These are phyloP conservation scores for Maccullochella peelii DNA, from an alignment of 2,113 vertebrate genomes.

Conservation along the genomic window DNA sequence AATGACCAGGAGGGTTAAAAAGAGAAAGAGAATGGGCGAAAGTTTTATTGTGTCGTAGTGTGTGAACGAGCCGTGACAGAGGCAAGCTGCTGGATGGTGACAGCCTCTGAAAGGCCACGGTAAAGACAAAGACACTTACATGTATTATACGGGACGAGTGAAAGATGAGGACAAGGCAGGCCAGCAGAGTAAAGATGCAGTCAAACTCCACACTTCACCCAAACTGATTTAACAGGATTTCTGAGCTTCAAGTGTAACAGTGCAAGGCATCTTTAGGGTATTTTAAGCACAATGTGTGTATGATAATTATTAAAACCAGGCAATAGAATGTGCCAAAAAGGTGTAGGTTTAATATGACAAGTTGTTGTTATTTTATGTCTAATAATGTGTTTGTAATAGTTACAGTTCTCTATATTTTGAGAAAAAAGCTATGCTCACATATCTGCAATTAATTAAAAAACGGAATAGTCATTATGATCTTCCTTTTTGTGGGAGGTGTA, in stretches of 20 bases:
- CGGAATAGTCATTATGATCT: not conserved
- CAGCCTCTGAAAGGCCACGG: slow-evolving; percentile 44
- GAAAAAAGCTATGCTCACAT: not conserved
- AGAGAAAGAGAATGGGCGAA: slow-evolving; percentile 42
- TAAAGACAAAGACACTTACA: slow-evolving; percentile 52
- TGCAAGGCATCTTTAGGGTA: not conserved
- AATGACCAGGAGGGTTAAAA: slow-evolving; percentile 22
- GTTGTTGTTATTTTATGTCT: not conserved
- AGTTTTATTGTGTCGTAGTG: slow-evolving; percentile 59
- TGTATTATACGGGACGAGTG: slow-evolving; percentile 23
- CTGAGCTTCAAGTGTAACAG: slow-evolving; percentile 5
- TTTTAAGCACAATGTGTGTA: not conserved
- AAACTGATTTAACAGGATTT: slow-evolving; percentile 10
- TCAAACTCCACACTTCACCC: not conserved
- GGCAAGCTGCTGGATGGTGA: slow-evolving; percentile 65
- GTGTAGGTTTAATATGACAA: not conserved
- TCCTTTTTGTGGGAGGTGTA: not conserved
- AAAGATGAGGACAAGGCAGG: slow-evolving; percentile 48
- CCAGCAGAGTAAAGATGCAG: slow-evolving; percentile 26
- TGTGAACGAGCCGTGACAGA: slow-evolving; percentile 57
- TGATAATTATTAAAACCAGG: not conserved
- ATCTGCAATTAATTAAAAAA: not conserved
- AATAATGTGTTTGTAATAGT: not conserved
- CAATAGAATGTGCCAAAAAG: not conserved
- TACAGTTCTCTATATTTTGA: not conserved